A percentile compares a stretch with the other conserved stretches of the same genome.
Evolutionary conservation across 2,888 invertebrate species (phyloP).

Genomic region (Gortyna flavago): DNA sequence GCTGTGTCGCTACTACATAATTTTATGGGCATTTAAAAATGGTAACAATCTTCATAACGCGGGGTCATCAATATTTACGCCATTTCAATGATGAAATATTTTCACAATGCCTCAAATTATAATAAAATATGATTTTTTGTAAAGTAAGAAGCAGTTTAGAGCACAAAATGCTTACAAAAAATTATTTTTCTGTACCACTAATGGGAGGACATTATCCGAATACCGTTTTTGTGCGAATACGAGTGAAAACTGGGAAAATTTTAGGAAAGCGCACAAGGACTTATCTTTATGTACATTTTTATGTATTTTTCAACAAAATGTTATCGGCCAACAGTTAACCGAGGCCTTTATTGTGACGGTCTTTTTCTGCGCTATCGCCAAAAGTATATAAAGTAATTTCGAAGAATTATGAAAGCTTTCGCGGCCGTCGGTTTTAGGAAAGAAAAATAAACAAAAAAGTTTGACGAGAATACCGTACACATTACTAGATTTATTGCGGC

Average conservation of each 20-base stretch:
- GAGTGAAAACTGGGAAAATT: constrained; percentile 82
- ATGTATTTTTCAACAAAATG: constrained; percentile 82
- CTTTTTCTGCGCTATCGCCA: constrained; percentile 76
- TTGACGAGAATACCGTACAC: constrained; percentile 75
- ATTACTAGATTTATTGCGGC: constrained; percentile 75
- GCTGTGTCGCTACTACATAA: constrained; percentile 64
- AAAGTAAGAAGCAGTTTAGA: constrained; percentile 72
- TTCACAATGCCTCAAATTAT: constrained; percentile 67
- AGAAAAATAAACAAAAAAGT: constrained; percentile 77
- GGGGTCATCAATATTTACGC: constrained; percentile 59
- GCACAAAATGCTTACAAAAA: constrained; percentile 76
- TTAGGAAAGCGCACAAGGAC: constrained; percentile 77
- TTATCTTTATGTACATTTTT: constrained; percentile 87
- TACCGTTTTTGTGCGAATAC: constrained; percentile 82
- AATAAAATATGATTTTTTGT: constrained; percentile 69
- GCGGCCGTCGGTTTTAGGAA: constrained; percentile 70
- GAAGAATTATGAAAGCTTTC: constrained; percentile 78
- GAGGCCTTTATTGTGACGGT: constrained; percentile 77
- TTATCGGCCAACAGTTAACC: constrained; percentile 82
- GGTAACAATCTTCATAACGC: constrained; percentile 55
- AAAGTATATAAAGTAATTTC: constrained; percentile 81
- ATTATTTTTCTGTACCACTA: constrained; percentile 82
- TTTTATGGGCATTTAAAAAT: constrained; percentile 62
- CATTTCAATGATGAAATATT: constrained; percentile 66
- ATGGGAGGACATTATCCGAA: constrained; percentile 85